Evolutionary conservation across 1,140 invertebrate species (phyloP).

Genomic region (Latrodectus geometricus): DNA sequence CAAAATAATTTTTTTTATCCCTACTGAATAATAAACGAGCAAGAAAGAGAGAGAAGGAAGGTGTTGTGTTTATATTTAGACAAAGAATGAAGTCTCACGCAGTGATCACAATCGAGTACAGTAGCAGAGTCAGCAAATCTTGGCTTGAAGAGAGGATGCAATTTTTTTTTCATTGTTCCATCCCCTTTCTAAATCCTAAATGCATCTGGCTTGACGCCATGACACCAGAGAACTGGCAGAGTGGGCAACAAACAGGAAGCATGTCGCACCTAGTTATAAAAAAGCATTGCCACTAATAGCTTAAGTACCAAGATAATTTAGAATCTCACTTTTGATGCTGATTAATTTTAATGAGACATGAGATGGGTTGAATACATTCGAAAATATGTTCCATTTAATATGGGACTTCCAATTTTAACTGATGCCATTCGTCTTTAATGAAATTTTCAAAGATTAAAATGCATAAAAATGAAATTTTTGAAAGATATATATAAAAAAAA

Average conservation of each 20-base stretch:
- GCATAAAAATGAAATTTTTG: too few species aligned
- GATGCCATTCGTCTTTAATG: too few species aligned
- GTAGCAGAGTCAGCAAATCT: slow-evolving; percentile 51
- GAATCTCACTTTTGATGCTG: too few species aligned
- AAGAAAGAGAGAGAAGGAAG: slow-evolving; percentile 38
- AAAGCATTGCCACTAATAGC: too few species aligned
- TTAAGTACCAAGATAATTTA: too few species aligned
- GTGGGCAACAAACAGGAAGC: slow-evolving; percentile 44
- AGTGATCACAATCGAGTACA: slow-evolving; percentile 57
- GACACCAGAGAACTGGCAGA: slow-evolving; percentile 17
- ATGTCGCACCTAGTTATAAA: background rate
- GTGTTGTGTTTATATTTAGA: slow-evolving; percentile 50
- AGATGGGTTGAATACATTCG: too few species aligned
- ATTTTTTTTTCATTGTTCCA: background rate
- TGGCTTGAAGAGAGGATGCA: background rate
- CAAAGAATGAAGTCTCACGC: slow-evolving; percentile 41
- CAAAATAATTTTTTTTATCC: slow-evolving; percentile 2
- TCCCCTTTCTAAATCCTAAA: background rate
- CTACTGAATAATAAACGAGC: slow-evolving; percentile 15
- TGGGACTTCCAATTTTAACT: too few species aligned
- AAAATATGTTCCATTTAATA: too few species aligned
- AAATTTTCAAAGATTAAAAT: too few species aligned
- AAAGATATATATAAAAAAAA: too few species aligned
- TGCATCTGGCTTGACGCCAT: slow-evolving; percentile 22
- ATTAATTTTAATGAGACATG: too few species aligned